These are phyloP conservation scores for Dioctria linearis DNA, from an alignment of 2,888 invertebrate species.

Conservation along the genomic window DNA sequence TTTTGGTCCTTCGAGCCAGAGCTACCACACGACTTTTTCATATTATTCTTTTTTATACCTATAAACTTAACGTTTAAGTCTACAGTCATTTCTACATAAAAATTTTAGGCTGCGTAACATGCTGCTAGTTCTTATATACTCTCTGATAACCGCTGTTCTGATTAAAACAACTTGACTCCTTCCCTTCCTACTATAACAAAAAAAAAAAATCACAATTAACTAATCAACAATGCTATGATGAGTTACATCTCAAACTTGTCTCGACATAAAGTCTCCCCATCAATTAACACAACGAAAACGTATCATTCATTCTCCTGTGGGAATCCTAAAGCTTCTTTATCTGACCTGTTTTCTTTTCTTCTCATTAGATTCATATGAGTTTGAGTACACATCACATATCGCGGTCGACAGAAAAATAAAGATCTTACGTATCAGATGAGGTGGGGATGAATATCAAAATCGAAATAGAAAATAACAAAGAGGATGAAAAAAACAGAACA, in stretches of 20 bases:
- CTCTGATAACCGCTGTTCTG: too few relatives aligned
- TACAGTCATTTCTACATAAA: too few relatives aligned
- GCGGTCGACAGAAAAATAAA: slow-evolving; percentile 24
- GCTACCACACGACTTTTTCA: too few relatives aligned
- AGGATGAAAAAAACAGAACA: background rate
- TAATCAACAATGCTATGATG: slow-evolving; percentile 46
- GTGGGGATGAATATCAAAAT: slow-evolving; percentile 47
- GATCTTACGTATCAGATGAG: background rate
- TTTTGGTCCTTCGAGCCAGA: too few relatives aligned
- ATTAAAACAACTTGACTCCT: background rate
- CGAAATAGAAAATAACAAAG: slow-evolving; percentile 15
- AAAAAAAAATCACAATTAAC: slow-evolving; percentile 25
- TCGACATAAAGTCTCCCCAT: slow-evolving; percentile 42
- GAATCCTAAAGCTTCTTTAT: slow-evolving; percentile 1
- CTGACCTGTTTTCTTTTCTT: background rate
- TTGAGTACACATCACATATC: background rate
- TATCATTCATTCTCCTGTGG: slow-evolving; percentile 22
- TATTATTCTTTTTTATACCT: too few relatives aligned
- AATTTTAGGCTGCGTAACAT: too few relatives aligned
- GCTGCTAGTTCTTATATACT: too few relatives aligned
- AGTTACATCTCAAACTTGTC: slow-evolving; percentile 39
- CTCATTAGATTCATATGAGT: slow-evolving; percentile 24
- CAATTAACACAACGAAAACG: slow-evolving; percentile 47
- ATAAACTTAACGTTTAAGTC: too few relatives aligned
- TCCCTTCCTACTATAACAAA: background rate